Conservation (phyloP, 1,140 invertebrate genomes). For the Dreissena rostriformis region DNA sequence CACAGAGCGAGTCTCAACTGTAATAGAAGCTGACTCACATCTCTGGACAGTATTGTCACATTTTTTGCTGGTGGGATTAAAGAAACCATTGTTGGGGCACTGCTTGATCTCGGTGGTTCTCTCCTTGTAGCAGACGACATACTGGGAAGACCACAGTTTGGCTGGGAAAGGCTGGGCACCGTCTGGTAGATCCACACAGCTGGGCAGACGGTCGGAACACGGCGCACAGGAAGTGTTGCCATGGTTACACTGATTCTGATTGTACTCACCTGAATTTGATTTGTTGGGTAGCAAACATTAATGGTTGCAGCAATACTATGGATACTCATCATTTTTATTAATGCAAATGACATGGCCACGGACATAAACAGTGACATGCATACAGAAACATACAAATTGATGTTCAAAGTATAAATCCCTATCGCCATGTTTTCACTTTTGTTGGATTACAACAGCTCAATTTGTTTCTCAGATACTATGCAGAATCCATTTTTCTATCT, state of each 20-base stretch:
- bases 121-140: conserved; percentile 56
- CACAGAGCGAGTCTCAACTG: too few relatives aligned
- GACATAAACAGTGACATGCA: neutral
- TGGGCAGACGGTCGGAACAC: conserved; percentile 55
- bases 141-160: conserved; percentile 54
- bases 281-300: neutral
- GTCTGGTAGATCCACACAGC: conserved; percentile 56
- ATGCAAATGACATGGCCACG: neutral
- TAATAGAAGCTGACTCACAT: too few relatives aligned
- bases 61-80: conserved; percentile 32
- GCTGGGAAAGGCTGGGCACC: conserved; percentile 53
- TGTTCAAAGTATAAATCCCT: too few relatives aligned
- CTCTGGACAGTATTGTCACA: conserved; percentile 30
- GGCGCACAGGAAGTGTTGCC: conserved; percentile 37
- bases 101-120: conserved; percentile 52
- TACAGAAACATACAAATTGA: neutral
- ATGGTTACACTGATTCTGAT: conserved; percentile 56
- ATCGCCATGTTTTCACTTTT: too few relatives aligned
- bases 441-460: too few relatives aligned
- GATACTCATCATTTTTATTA: neutral
- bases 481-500: too few relatives aligned
- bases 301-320: neutral
- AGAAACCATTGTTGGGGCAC: conserved; percentile 38
- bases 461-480: too few relatives aligned
- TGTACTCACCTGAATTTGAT: conserved; percentile 59